Conservation (phyloP, 2,888 invertebrate species). For the Patella caerulea region DNA sequence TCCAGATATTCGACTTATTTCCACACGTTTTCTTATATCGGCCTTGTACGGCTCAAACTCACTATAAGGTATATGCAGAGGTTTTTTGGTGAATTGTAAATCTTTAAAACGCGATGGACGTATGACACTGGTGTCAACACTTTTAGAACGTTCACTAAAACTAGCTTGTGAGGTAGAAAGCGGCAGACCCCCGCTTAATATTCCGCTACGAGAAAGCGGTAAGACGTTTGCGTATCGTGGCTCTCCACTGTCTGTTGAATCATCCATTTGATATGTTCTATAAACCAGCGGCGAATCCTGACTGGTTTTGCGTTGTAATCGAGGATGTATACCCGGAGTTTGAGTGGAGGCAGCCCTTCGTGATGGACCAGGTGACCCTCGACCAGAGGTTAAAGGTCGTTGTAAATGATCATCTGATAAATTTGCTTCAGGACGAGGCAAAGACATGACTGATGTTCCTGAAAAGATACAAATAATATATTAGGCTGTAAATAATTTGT, state of each 20-base stretch:
- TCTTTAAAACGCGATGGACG: slow-evolving; percentile 58
- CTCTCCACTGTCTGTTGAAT: slow-evolving; percentile 32
- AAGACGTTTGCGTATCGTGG: slow-evolving; percentile 21
- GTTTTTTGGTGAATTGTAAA: slow-evolving; percentile 66
- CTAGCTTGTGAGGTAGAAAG: slow-evolving; percentile 53
- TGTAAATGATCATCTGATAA: slow-evolving; percentile 35
- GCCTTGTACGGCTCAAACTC: slow-evolving; percentile 67
- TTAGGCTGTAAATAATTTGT: no score
- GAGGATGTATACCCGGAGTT: slow-evolving; percentile 50
- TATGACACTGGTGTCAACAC: slow-evolving; percentile 51
- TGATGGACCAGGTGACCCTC: slow-evolving; percentile 51
- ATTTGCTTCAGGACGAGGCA: slow-evolving; percentile 31
- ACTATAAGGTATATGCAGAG: slow-evolving; percentile 68
- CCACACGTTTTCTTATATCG: slow-evolving; percentile 58
- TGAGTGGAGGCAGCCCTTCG: slow-evolving; percentile 51
- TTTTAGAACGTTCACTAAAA: slow-evolving; percentile 44
- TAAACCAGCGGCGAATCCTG: slow-evolving; percentile 32
- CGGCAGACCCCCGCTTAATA: slow-evolving; percentile 34
- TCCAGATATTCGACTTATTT: slow-evolving; percentile 51
- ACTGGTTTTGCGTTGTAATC: slow-evolving; percentile 40
- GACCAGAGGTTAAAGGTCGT: slow-evolving; percentile 30
- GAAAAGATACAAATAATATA: slow-evolving; percentile 23
- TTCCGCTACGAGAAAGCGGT: slow-evolving; percentile 21
- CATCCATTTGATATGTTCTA: slow-evolving; percentile 31
- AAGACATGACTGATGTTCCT: slow-evolving; percentile 38